phyloP scores from a whole-genome alignment of 2,113 vertebrate genomes.

The Carassius gibelio region DNA sequence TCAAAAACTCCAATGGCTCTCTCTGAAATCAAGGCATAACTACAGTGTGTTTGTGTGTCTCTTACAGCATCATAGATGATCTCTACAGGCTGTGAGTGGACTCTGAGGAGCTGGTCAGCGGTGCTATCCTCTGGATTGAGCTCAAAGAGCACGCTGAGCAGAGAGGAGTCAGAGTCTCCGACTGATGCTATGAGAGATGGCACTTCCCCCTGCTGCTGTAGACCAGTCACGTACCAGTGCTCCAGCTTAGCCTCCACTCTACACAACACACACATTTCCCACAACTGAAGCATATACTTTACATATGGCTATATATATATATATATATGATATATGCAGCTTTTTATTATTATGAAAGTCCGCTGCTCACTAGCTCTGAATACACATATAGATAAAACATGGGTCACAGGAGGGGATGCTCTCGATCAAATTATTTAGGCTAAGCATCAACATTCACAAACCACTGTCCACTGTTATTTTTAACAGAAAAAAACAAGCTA shows the following conservation, averaged over 20 bases:
- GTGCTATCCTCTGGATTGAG: conserved; percentile 82
- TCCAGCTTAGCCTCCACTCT: conserved; percentile 89
- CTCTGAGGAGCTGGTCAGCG: conserved; percentile 84
- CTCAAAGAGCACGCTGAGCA: conserved; percentile 87
- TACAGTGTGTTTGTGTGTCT: background rate
- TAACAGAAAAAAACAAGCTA: too few species aligned
- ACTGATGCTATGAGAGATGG: conserved; percentile 91
- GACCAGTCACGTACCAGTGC: conserved; percentile 92
- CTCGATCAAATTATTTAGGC: too few species aligned
- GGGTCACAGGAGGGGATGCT: too few species aligned
- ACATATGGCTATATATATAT: background rate
- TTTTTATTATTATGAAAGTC: too few species aligned
- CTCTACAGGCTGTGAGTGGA: conserved; percentile 93
- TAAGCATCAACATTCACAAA: too few species aligned
- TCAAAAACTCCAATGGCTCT: background rate
- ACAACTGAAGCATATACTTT: background rate
- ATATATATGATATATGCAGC: background rate
- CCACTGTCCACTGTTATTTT: too few species aligned
- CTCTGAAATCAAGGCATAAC: background rate
- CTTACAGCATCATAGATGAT: conserved; percentile 95
- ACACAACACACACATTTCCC: conserved; percentile 39
- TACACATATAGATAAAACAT: too few species aligned
- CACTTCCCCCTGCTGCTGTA: conserved; percentile 80
- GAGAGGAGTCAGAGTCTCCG: conserved; percentile 81
- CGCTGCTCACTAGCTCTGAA: too few species aligned